Evolutionary conservation across 2,113 vertebrate species (phyloP), one percentile per base, ranked within the genome.

Genomic region (Bos javanicus): DNA sequence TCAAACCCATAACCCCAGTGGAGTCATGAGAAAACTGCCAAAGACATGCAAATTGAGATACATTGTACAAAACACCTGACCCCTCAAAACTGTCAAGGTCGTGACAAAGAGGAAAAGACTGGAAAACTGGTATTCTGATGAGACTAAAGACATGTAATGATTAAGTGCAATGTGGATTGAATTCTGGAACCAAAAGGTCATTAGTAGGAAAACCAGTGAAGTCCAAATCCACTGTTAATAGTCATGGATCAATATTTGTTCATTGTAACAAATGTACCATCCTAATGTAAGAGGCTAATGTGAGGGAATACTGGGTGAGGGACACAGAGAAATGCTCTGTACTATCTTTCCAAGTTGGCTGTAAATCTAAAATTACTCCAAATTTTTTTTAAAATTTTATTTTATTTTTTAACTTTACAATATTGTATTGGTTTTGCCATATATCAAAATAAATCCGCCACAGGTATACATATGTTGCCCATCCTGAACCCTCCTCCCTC

Each of bases 41-140:
- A 52, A 87, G 25, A 78, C 46, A 86, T 86, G 57, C 46, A 86
- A 78, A 91, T 50, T 64, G n/a, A 90, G 64, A 91, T 39, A 62
- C 36, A 86, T 86, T 93, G 16, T 90, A 57, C 33, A 87, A 95
- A 87, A 64, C 50, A 43, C 30, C 64, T 90, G 81, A 86, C 52
- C 90, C 59, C 46, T 59, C 52, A 96, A 90, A 90, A 56, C 26
- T 71, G 8, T 94, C 36, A 71, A 85, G 56, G 28, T 86, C 19
- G 13, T 93, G 25, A 96, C 56, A 91, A 91, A 93, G 64, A 87
- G 50, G 76, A 76, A 33, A 89, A 90, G 59, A 84, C 80, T 93
- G 59, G 54, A 21, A 93, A 85, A 87, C 46, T 83, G 36, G 39
- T 39, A 39, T 39, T 39, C 39, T 39, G 56, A 87, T 60, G 57